A percentile compares a stretch with the other conserved stretches of the same genome.
phyloP scores from a whole-genome alignment of 1,140 invertebrate genomes.

The Nasonia longicornis region DNA sequence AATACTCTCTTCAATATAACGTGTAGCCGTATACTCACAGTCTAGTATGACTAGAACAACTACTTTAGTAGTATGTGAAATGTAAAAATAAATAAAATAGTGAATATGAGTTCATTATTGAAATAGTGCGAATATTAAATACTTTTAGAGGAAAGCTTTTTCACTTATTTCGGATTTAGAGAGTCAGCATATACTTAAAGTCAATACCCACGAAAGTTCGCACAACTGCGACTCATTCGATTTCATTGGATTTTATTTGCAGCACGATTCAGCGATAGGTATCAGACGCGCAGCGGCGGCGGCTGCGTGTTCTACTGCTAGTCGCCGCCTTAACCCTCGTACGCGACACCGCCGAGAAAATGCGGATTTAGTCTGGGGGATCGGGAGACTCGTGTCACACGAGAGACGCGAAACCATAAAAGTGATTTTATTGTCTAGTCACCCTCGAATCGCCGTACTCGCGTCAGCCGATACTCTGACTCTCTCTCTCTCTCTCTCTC shows the following conservation, averaged over 20 bases:
- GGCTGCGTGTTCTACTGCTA: neutral
- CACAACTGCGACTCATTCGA: neutral
- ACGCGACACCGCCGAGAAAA: neutral
- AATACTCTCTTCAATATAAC: too few species aligned
- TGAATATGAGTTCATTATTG: too few species aligned
- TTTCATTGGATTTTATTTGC: slow-evolving; percentile 15
- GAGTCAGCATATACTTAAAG: too few species aligned
- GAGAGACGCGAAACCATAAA: slow-evolving; percentile 29
- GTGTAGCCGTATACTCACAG: too few species aligned
- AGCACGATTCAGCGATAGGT: neutral
- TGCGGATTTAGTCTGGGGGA: neutral
- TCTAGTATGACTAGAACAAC: too few species aligned
- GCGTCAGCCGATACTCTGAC: neutral
- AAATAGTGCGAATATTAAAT: too few species aligned
- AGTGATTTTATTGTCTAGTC: slow-evolving; percentile 30
- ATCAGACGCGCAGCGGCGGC: neutral
- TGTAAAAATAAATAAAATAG: too few species aligned
- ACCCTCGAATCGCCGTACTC: slow-evolving; percentile 2
- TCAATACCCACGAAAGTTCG: too few species aligned
- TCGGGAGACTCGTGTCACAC: neutral
- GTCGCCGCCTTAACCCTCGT: neutral
- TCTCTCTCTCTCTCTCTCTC: neutral
- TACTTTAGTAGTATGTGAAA: too few species aligned
- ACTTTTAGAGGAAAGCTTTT: too few species aligned
- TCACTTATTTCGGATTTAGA: too few species aligned